Conservation (phyloP, 2,888 invertebrate species). For the Eilema griseolum region DNA sequence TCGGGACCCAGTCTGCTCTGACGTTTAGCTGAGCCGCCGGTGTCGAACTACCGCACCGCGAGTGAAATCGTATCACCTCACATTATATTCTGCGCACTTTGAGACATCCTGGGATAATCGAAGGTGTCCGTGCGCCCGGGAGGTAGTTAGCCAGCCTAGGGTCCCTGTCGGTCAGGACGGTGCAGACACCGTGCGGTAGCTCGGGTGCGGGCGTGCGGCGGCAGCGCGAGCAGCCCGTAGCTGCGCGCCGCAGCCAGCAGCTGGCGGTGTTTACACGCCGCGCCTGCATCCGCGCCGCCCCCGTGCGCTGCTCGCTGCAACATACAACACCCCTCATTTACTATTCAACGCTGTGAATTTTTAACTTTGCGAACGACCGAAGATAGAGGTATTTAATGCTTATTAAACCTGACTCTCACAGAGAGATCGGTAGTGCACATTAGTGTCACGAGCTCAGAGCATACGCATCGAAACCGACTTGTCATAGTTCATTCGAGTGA, state of each 20-base stretch:
- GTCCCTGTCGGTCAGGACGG: conserved; percentile 41
- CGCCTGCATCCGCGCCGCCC: conserved; percentile 69
- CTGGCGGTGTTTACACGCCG: conserved; percentile 84
- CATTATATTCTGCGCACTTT: conserved; percentile 75
- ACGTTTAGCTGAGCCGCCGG: conserved; percentile 82
- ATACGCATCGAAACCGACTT: conserved; percentile 81
- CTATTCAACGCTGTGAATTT: conserved; percentile 84
- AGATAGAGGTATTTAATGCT: conserved; percentile 83
- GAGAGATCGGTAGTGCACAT: conserved; percentile 80
- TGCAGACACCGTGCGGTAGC: conserved; percentile 39
- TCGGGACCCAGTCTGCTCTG: conserved; percentile 85
- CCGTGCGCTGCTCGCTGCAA: conserved; percentile 72
- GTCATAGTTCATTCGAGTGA: conserved; percentile 83
- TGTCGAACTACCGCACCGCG: conserved; percentile 71
- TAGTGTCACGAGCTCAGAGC: conserved; percentile 83
- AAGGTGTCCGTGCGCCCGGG: conserved; percentile 52
- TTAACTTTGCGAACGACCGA: conserved; percentile 80
- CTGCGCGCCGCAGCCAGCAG: conserved; percentile 72
- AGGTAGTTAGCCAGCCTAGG: conserved; percentile 47
- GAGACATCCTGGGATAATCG: conserved; percentile 56
- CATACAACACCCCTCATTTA: conserved; percentile 79
- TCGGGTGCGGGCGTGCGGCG: conserved; percentile 53
- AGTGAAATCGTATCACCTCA: conserved; percentile 65
- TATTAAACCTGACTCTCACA: conserved; percentile 75
- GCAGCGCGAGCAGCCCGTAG: conserved; percentile 63